phyloP scores from a whole-genome alignment of 2,888 invertebrate genomes.

The Oxycera nigricornis region DNA sequence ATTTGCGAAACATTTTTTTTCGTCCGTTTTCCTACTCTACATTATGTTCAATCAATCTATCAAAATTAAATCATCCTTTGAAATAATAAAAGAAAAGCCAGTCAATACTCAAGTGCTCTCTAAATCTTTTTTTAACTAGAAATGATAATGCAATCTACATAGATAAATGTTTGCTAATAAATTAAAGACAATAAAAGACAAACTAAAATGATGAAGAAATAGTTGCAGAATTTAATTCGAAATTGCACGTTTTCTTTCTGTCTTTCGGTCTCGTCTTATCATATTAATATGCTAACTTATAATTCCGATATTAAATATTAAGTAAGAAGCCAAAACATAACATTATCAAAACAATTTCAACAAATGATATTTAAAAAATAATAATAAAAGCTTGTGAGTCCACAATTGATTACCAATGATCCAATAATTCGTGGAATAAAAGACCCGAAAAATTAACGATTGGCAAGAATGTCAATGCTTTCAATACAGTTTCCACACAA shows the following conservation, averaged over 20 bases:
- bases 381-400: no score
- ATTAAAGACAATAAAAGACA: slow-evolving; percentile 18
- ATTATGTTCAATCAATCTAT: not conserved
- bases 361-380: not conserved
- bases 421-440: not conserved
- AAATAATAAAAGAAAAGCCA: not conserved
- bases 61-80: not conserved
- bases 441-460: not conserved
- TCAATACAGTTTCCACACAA: no score
- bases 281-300: not conserved
- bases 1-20: not conserved
- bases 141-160: not conserved
- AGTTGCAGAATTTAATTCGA: slow-evolving; percentile 21
- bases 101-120: not conserved
- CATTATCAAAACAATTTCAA: slow-evolving; percentile 10
- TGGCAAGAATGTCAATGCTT: slow-evolving; percentile 26
- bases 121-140: not conserved
- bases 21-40: not conserved
- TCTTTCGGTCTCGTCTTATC: not conserved
- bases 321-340: slow-evolving; percentile 26
- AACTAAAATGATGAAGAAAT: slow-evolving; percentile 12
- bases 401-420: no score
- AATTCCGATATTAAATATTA: slow-evolving; percentile 3
- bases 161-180: not conserved
- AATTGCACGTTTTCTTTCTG: slow-evolving; percentile 10